Percentiles rank a stretch among this genome's conserved stretches.
Evolutionary conservation across 2,113 vertebrate genomes (phyloP).

Genomic region (Poecilia latipinna): DNA sequence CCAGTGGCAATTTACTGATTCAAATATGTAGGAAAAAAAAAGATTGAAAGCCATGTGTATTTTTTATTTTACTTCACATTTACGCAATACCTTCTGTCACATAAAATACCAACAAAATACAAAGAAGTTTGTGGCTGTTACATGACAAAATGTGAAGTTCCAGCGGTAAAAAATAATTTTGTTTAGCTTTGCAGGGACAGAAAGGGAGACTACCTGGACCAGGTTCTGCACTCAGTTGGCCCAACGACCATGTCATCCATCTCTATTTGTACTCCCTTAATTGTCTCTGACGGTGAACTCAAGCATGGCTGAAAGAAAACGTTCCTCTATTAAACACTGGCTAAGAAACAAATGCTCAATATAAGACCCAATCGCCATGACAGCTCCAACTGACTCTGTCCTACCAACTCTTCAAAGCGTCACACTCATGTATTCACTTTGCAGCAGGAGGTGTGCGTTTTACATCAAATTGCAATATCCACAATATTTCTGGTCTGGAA

Average conservation of each 20-base stretch:
- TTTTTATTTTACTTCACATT: neutral
- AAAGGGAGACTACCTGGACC: slow-evolving; percentile 54
- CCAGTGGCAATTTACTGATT: neutral
- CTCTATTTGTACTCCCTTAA: slow-evolving; percentile 76
- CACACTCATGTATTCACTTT: slow-evolving; percentile 18
- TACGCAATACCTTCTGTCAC: neutral
- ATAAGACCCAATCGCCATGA: slow-evolving; percentile 43
- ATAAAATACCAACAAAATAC: neutral
- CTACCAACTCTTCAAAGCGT: slow-evolving; percentile 30
- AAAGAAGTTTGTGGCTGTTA: neutral
- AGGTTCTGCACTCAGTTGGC: slow-evolving; percentile 54
- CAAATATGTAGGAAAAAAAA: too few relatives aligned
- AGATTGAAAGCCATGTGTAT: neutral
- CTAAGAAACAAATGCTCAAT: slow-evolving; percentile 63
- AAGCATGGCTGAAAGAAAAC: slow-evolving; percentile 67
- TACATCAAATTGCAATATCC: neutral
- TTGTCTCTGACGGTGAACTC: slow-evolving; percentile 75
- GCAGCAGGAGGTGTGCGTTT: slow-evolving; percentile 1
- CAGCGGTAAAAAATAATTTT: slow-evolving; percentile 11
- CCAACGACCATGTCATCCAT: slow-evolving; percentile 63
- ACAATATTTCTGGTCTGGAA: slow-evolving; percentile 12
- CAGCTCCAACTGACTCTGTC: slow-evolving; percentile 42
- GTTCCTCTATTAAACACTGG: slow-evolving; percentile 64
- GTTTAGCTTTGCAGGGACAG: slow-evolving; percentile 28
- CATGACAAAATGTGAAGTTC: neutral